Evolutionary conservation across 2,888 invertebrate species (phyloP).

Genomic region (Cinara cedri): DNA sequence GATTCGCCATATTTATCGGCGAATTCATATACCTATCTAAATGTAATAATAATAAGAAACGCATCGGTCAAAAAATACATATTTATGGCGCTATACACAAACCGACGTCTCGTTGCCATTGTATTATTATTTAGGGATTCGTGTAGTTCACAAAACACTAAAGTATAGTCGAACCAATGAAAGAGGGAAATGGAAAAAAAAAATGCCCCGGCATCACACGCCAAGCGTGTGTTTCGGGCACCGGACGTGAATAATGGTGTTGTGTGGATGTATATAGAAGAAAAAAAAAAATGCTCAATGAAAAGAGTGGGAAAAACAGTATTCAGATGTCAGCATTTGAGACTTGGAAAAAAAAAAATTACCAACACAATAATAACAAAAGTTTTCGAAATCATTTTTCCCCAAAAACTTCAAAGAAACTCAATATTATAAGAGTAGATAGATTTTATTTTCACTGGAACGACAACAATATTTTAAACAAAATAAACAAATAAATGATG

Average conservation of each 20-base stretch:
- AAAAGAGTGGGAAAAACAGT: constrained; percentile 20
- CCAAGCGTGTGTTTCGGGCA: constrained; percentile 45
- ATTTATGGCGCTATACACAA: too few relatives aligned
- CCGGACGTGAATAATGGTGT: constrained; percentile 54
- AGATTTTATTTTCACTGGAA: background rate
- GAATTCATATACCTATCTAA: too few relatives aligned
- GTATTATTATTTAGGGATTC: constrained; percentile 28
- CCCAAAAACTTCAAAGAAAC: background rate
- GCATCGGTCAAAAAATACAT: background rate
- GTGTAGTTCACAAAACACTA: constrained; percentile 22
- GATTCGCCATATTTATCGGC: too few relatives aligned
- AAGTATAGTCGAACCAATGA: constrained; percentile 23
- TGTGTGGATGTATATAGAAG: constrained; percentile 1
- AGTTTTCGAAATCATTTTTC: constrained; percentile 31
- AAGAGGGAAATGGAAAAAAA: constrained; percentile 19
- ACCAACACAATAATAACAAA: constrained; percentile 2
- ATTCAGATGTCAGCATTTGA: constrained; percentile 49
- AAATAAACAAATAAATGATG: background rate
- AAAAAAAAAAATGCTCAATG: constrained; percentile 44
- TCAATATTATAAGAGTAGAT: background rate
- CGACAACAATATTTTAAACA: background rate
- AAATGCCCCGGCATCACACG: constrained; percentile 38
- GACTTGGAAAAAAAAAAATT: background rate
- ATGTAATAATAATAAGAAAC: background rate
- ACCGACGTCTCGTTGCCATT: constrained; percentile 4